Conservation (phyloP, 2,888 invertebrate species). For the Formica aserva region DNA sequence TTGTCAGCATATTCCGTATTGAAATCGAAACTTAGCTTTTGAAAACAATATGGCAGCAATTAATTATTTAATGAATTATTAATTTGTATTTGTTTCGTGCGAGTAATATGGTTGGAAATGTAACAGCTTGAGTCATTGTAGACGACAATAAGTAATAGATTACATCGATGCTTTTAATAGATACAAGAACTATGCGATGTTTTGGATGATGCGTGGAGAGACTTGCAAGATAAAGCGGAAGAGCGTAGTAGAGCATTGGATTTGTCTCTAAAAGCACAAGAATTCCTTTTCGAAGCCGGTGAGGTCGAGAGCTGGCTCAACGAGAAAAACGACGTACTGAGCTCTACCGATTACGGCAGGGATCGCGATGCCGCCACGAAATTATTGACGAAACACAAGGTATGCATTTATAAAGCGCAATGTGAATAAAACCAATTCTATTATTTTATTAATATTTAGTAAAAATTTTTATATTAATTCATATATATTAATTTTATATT, state of each 20-base stretch:
- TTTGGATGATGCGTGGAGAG: slow-evolving; percentile 91
- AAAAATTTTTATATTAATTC: neutral
- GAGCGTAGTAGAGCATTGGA: slow-evolving; percentile 93
- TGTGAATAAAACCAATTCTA: neutral
- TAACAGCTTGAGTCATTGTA: neutral
- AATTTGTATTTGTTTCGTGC: slow-evolving; percentile 26
- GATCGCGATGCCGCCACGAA: slow-evolving; percentile 97
- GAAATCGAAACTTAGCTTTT: neutral
- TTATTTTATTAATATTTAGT: neutral
- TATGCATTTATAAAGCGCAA: slow-evolving; percentile 77
- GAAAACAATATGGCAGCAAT: slow-evolving; percentile 6
- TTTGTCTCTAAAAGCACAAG: slow-evolving; percentile 95
- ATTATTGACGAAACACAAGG: slow-evolving; percentile 97
- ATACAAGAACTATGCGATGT: slow-evolving; percentile 92
- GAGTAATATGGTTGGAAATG: slow-evolving; percentile 21
- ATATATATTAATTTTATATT: neutral
- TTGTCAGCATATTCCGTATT: neutral
- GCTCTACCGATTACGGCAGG: slow-evolving; percentile 94
- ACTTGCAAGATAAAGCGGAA: slow-evolving; percentile 90
- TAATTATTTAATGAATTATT: slow-evolving; percentile 6
- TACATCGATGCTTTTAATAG: slow-evolving; percentile 83
- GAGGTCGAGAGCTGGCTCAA: slow-evolving; percentile 97
- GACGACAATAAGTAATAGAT: slow-evolving; percentile 21
- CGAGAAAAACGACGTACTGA: slow-evolving; percentile 93
- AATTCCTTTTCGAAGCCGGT: slow-evolving; percentile 95